Evolutionary conservation across 2,113 vertebrate species (phyloP).

Genomic region (Gorsachius goisagi): DNA sequence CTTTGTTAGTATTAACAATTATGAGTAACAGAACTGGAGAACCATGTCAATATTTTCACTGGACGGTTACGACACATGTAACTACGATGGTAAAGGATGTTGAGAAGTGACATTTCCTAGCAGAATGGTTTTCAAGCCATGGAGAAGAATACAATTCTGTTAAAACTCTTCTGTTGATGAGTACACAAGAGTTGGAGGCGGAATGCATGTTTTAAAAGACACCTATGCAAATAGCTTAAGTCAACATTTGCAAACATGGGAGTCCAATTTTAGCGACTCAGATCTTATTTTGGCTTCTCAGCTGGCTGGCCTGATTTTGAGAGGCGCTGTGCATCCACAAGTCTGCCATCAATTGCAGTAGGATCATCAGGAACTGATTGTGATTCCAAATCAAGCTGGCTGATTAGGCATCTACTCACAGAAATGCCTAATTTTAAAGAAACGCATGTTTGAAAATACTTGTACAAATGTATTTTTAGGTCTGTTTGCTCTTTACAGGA

Average conservation of each 20-base stretch:
- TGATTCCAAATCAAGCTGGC: not conserved
- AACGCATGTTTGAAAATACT: not conserved
- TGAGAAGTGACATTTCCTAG: not conserved
- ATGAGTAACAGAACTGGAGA: not conserved
- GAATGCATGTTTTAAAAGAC: not conserved
- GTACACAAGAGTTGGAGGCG: not conserved
- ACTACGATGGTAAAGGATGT: not conserved
- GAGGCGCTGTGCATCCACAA: not conserved
- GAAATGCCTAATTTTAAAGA: not conserved
- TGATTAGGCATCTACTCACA: not conserved
- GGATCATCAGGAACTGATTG: not conserved
- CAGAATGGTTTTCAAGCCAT: not conserved
- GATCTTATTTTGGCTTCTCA: not conserved
- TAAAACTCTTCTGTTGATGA: not conserved
- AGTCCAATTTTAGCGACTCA: not conserved
- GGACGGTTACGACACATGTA: not conserved
- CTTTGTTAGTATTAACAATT: not conserved
- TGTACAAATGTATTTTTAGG: not conserved
- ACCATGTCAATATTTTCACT: not conserved
- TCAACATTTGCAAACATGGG: not conserved
- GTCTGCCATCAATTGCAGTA: not conserved
- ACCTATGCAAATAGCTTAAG: not conserved
- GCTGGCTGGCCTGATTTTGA: not conserved
- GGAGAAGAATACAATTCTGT: not conserved
- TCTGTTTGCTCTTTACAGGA: not conserved